Percentiles rank a stretch among this genome's conserved stretches.
Conservation (phyloP, 92 coral and sea anemone species). For the Palythoa grandis region DNA sequence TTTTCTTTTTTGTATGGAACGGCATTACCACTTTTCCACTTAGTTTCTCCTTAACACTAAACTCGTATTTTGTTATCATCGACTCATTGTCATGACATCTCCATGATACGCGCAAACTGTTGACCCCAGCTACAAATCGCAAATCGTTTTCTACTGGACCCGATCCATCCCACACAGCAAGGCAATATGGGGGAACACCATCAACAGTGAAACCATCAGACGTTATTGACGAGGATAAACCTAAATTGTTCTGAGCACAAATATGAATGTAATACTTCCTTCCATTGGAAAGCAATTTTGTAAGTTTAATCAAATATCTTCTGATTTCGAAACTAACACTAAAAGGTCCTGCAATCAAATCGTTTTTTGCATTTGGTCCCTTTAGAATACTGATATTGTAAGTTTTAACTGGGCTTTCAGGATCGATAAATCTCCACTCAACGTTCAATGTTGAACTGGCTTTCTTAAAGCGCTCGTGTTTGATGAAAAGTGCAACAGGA, state of each 20-base stretch:
- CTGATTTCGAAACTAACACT: conserved; percentile 48
- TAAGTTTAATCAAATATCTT: conserved; percentile 51
- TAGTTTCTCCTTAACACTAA: conserved; percentile 70
- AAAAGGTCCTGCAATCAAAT: conserved; percentile 63
- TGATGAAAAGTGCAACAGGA: conserved; percentile 61
- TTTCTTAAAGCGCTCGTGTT: conserved; percentile 71
- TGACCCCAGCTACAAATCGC: conserved; percentile 64
- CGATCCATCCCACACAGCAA: conserved; percentile 74
- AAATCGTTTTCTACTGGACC: conserved; percentile 49
- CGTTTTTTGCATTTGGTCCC: background rate
- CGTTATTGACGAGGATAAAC: conserved; percentile 59
- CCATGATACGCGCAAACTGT: conserved; percentile 71
- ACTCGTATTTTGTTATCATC: conserved; percentile 63
- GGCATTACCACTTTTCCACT: conserved; percentile 65
- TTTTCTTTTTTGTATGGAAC: conserved; percentile 67
- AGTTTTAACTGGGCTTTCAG: conserved; percentile 70
- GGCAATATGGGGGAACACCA: conserved; percentile 82
- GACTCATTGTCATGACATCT: conserved; percentile 82
- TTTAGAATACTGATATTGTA: conserved; percentile 50
- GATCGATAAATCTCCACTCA: conserved; percentile 76
- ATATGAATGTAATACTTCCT: conserved; percentile 64
- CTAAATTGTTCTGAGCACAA: conserved; percentile 80
- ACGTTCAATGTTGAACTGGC: conserved; percentile 50
- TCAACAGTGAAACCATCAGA: conserved; percentile 89
- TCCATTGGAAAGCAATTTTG: conserved; percentile 55